Percentiles rank a stretch among this genome's conserved stretches.
Evolutionary conservation across 2,888 invertebrate species (phyloP).

Genomic region (Ichneumon xanthorius): DNA sequence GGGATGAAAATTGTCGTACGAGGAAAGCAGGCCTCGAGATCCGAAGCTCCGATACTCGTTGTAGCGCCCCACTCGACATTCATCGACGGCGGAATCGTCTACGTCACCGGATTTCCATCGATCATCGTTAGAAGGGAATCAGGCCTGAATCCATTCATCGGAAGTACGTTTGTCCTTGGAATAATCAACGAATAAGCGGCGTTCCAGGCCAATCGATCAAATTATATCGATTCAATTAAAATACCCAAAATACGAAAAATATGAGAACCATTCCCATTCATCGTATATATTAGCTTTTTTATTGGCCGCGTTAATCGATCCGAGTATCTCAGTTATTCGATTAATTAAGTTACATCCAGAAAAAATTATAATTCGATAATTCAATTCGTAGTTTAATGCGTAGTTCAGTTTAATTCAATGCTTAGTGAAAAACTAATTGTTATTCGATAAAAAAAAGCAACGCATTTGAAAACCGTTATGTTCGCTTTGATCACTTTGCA

Average conservation of each 20-base stretch:
- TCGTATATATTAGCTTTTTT: not conserved
- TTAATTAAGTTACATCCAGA: not conserved
- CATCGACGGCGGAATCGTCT: slow-evolving; percentile 94
- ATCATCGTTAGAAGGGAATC: slow-evolving; percentile 94
- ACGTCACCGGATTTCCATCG: slow-evolving; percentile 93
- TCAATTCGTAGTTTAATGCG: not conserved
- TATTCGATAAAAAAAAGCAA: too few relatives aligned
- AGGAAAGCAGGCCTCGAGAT: slow-evolving; percentile 90
- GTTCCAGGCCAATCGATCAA: not conserved
- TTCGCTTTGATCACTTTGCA: not conserved
- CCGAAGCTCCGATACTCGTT: slow-evolving; percentile 94
- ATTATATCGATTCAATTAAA: slow-evolving; percentile 1
- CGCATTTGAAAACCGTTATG: too few relatives aligned
- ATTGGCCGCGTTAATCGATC: not conserved
- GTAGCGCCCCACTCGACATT: slow-evolving; percentile 96
- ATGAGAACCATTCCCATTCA: not conserved
- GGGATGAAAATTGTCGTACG: slow-evolving; percentile 92
- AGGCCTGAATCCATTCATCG: slow-evolving; percentile 92
- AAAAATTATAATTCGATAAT: not conserved
- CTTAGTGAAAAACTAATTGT: too few relatives aligned
- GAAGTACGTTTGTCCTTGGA: slow-evolving; percentile 89
- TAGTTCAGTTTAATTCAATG: too few relatives aligned
- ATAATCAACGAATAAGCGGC: slow-evolving; percentile 13
- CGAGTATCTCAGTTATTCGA: not conserved
- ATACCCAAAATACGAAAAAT: slow-evolving; percentile 9